Percentiles rank a stretch among this genome's conserved stretches.
phyloP scores from a whole-genome alignment of 2,888 invertebrate species.

The Chrysolina oricalcia region DNA sequence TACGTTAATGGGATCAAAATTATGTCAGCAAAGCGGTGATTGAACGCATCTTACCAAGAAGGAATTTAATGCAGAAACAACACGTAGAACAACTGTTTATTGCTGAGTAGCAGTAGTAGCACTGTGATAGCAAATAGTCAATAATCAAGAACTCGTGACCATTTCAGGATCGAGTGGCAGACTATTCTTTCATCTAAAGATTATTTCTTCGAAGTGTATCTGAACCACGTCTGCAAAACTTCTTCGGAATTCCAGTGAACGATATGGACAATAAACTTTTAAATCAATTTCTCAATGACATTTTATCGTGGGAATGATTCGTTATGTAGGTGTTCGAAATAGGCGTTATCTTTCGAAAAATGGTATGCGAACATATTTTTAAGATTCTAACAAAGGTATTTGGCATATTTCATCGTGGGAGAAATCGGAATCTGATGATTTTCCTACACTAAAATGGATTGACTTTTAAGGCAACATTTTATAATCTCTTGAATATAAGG shows the following conservation, averaged over 20 bases:
- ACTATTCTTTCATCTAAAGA: background rate
- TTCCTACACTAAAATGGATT: too few relatives aligned
- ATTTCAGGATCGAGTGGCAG: slow-evolving; percentile 1
- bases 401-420: too few relatives aligned
- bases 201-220: background rate
- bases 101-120: slow-evolving; percentile 9
- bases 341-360: too few relatives aligned
- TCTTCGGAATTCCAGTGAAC: background rate
- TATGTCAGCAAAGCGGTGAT: background rate
- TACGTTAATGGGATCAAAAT: background rate
- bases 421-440: too few relatives aligned
- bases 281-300: background rate
- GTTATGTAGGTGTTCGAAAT: too few relatives aligned
- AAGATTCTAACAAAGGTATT: too few relatives aligned
- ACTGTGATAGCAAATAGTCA: background rate
- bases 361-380: too few relatives aligned
- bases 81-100: background rate
- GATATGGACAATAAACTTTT: slow-evolving; percentile 11
- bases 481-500: too few relatives aligned
- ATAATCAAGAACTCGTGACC: slow-evolving; percentile 18
- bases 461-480: too few relatives aligned
- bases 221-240: background rate
- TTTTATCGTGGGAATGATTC: background rate
- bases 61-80: slow-evolving; percentile 4
- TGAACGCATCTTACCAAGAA: background rate